Conservation (phyloP, 2,888 invertebrate species). For the Macrophya alboannulata region DNA sequence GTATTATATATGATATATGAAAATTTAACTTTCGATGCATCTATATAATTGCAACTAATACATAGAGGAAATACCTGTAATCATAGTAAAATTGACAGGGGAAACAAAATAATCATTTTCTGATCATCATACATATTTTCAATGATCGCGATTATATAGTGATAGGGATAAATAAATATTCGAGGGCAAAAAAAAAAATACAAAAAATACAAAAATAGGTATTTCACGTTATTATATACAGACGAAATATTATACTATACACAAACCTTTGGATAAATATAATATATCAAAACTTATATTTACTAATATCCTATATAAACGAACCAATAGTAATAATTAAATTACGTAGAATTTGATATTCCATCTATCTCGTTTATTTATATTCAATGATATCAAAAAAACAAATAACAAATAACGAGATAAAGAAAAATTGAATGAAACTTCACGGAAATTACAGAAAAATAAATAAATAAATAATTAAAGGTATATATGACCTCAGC, state of each 20-base stretch:
- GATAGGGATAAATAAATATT: not conserved
- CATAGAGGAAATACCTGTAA: constrained; percentile 10
- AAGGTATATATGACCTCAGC: not conserved
- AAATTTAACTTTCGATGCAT: not conserved
- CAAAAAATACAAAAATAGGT: not conserved
- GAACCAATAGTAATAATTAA: constrained; percentile 6
- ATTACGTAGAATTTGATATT: not conserved
- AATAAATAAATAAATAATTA: not conserved
- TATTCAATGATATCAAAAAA: not conserved
- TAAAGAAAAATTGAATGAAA: not conserved
- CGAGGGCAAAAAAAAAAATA: too few species aligned
- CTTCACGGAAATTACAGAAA: not conserved
- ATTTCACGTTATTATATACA: not conserved
- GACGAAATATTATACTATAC: not conserved
- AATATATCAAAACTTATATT: not conserved
- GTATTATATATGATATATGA: not conserved
- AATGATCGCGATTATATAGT: not conserved
- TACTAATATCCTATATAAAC: not conserved
- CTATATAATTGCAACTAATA: constrained; percentile 8
- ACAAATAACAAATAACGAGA: not conserved
- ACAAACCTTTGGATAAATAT: not conserved
- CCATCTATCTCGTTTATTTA: not conserved
- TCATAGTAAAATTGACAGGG: not conserved
- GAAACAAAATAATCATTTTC: not conserved
- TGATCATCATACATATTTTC: not conserved